Base-by-base conservation (phyloP, 1,140 invertebrate genomes). In the Trigoniulus corallinus region DNA sequence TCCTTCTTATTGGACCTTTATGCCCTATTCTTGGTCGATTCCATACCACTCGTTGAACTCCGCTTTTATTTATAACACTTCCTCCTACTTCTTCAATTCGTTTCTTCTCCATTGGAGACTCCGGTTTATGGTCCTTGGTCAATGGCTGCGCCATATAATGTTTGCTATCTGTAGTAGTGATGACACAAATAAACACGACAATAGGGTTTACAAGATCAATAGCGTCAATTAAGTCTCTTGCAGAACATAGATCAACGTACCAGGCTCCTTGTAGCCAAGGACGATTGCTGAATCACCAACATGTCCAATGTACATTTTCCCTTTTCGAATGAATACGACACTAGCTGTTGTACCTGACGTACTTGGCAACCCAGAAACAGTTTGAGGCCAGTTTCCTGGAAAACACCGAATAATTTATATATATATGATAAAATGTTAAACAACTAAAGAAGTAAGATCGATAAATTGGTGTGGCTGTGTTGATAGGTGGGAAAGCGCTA, bases 261-360 rank as follows among this genome's bases (percentile, higher is more conserved):
- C 52, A 24, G 57, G 59, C 53, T 78, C 74, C 63, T 84, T 80
- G 62, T 81, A 80, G 24, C 91, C 92, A 40, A 97, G 71, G 22
- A 93, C 82, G 60, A 97, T 91, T 15, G 81, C 88, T 0, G 92
- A 96, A 67, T 98, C 94, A 20, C 94, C 94, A 26, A 96, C 93
- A 75, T 98, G 94, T 18, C 92, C 93, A 48, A 93, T 84, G 62
- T 96, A 98, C 51, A 97, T 82, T 70, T 97, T 97, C 18, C 87
- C 84, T 58, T 84, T 77, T 54, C 88, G 75, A 59, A 98, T 91
- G 64, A 98, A 95, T 1, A 86, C 88, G 52, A 97, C 78, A 60
- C 86, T 94, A 18, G 91, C 91, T 12, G 94, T 98, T 13, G 91
- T 96, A 1, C 93, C 93, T 0, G 93, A 88, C 2, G 94, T 98